Conservation (phyloP, 1,140 invertebrate species). For the Bathynomus jamesi region DNA sequence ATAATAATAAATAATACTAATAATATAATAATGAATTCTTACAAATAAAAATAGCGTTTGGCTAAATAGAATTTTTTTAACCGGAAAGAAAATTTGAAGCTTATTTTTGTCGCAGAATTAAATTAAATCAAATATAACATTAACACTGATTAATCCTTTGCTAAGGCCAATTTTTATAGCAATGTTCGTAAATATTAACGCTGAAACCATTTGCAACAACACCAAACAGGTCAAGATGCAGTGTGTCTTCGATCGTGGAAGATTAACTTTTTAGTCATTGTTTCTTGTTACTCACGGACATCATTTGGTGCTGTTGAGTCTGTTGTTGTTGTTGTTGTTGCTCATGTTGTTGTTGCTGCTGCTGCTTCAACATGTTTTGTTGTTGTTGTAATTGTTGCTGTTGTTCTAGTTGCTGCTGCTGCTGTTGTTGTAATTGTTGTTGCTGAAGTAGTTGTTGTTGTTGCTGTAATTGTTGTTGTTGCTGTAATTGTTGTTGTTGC, state of each 20-base stretch:
- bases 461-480: not conserved
- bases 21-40: no score
- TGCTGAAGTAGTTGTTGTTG: not conserved
- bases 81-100: no score
- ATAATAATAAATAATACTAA: no score
- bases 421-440: not conserved
- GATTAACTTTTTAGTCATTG: not conserved
- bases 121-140: no score
- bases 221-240: not conserved
- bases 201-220: not conserved
- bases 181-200: no score
- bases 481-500: not conserved
- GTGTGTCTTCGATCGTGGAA: not conserved
- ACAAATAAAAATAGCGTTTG: no score
- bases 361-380: not conserved
- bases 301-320: not conserved
- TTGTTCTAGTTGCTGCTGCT: not conserved
- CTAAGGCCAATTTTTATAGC: not conserved
- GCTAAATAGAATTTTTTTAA: no score
- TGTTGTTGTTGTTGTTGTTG: not conserved
- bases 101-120: no score
- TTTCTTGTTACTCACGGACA: not conserved
- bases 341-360: slow-evolving; percentile 2
- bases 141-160: not conserved
- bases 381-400: not conserved